Evolutionary conservation across 2,113 vertebrate genomes (phyloP).

Genomic region (Bos javanicus): DNA sequence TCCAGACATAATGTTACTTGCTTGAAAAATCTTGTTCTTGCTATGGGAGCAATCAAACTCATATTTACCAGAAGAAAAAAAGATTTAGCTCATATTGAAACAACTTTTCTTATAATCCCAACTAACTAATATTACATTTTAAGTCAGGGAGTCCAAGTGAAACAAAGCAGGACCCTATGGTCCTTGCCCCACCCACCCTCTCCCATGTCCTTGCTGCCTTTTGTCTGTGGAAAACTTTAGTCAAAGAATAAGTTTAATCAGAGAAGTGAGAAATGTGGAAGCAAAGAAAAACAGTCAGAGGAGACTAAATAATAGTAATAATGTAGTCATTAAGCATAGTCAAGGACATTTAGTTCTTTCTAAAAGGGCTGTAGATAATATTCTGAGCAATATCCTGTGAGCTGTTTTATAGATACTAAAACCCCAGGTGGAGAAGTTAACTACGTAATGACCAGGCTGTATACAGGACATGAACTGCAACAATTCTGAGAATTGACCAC

Average conservation of each 20-base stretch:
- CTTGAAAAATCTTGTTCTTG: background rate
- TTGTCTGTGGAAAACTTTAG: background rate
- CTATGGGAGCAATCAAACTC: background rate
- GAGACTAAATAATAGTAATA: background rate
- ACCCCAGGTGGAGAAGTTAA: background rate
- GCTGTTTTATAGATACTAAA: background rate
- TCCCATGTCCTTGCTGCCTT: background rate
- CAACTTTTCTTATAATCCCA: background rate
- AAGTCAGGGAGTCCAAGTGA: background rate
- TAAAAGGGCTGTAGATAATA: background rate
- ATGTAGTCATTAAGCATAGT: background rate
- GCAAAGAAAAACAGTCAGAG: background rate
- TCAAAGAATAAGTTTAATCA: background rate
- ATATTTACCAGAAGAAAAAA: constrained; percentile 26
- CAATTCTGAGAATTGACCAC: accelerated
- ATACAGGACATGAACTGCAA: background rate
- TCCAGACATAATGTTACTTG: constrained; percentile 13
- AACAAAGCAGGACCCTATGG: background rate
- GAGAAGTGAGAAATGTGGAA: background rate
- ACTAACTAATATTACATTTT: constrained; percentile 8
- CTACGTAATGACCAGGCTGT: background rate
- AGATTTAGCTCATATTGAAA: background rate
- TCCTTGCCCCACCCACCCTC: background rate
- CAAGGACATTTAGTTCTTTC: background rate
- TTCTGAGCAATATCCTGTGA: background rate